phyloP scores from a whole-genome alignment of 2,888 invertebrate genomes.

The Neocrepidodera transversa region DNA sequence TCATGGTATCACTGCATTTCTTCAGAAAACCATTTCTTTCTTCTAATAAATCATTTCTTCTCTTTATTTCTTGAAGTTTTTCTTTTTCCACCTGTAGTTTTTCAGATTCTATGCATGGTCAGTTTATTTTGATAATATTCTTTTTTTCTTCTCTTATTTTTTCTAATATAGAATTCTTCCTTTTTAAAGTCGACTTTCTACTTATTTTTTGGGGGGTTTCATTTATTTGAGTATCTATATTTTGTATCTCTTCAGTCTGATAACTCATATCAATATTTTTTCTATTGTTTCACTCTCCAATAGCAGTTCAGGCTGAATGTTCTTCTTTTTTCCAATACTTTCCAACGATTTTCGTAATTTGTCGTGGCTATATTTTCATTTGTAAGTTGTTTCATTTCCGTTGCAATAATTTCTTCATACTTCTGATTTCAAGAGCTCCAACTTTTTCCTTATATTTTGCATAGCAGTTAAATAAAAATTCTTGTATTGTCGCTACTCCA shows the following conservation, averaged over 20 bases:
- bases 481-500: too few species aligned
- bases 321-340: slow-evolving; percentile 24
- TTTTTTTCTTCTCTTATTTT: slow-evolving; percentile 7
- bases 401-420: slow-evolving; percentile 18
- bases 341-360: slow-evolving; percentile 25
- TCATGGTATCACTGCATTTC: too few species aligned
- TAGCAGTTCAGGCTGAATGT: slow-evolving; percentile 17
- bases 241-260: not conserved
- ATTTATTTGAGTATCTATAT: slow-evolving; percentile 1
- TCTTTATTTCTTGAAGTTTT: too few species aligned
- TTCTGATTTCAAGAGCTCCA: too few species aligned
- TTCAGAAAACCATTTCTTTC: too few species aligned
- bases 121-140: not conserved
- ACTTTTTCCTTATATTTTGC: too few species aligned
- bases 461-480: too few species aligned
- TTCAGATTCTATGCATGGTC: not conserved
- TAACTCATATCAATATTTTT: not conserved
- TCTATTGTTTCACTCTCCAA: slow-evolving; percentile 20
- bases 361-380: slow-evolving; percentile 21
- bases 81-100: too few species aligned
- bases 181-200: not conserved
- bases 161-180: slow-evolving; percentile 12
- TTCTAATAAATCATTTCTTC: too few species aligned
- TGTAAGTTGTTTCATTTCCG: slow-evolving; percentile 10
- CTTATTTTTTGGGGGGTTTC: too few species aligned